Conservation (phyloP, 2,797 vertebrate species). For the Silurus lanzhouensis region DNA sequence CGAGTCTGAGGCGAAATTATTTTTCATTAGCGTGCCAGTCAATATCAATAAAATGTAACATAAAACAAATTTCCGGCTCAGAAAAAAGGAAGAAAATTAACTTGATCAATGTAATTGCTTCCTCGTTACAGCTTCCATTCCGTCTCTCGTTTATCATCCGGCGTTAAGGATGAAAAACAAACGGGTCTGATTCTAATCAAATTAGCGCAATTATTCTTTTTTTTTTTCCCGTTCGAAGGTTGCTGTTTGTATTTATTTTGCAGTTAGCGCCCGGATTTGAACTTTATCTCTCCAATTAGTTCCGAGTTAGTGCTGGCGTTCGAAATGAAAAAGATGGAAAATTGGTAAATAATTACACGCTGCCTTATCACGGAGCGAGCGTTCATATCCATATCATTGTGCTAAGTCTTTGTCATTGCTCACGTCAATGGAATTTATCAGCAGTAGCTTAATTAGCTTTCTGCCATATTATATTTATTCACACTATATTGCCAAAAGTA, state of each 20-base stretch:
- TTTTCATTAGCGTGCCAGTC: constrained; percentile 31
- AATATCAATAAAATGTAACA: constrained; percentile 13
- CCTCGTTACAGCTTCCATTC: not conserved
- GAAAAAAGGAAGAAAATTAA: constrained; percentile 24
- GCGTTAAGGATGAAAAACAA: constrained; percentile 26
- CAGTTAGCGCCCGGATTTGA: constrained; percentile 16
- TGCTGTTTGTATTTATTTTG: constrained; percentile 31
- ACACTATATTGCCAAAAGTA: too few species aligned
- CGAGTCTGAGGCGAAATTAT: not conserved
- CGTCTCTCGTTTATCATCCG: constrained; percentile 13
- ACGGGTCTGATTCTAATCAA: constrained; percentile 36
- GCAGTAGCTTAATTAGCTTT: not conserved
- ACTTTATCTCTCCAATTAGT: constrained; percentile 42
- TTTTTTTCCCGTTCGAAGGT: constrained; percentile 1
- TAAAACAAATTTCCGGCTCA: constrained; percentile 18
- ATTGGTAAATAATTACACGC: constrained; percentile 19
- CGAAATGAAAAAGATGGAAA: constrained; percentile 12
- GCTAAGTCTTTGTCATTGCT: not conserved
- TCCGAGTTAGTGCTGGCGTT: constrained; percentile 16
- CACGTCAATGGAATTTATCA: not conserved
- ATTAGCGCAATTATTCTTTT: constrained; percentile 23
- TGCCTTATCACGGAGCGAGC: not conserved
- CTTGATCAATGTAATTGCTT: constrained; percentile 35
- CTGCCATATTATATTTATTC: too few species aligned
- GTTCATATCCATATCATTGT: constrained; percentile 14